Evolutionary conservation across 2,113 vertebrate genomes (phyloP), one percentile per base, ranked within the genome.

Genomic region (Myotis yumanensis): DNA sequence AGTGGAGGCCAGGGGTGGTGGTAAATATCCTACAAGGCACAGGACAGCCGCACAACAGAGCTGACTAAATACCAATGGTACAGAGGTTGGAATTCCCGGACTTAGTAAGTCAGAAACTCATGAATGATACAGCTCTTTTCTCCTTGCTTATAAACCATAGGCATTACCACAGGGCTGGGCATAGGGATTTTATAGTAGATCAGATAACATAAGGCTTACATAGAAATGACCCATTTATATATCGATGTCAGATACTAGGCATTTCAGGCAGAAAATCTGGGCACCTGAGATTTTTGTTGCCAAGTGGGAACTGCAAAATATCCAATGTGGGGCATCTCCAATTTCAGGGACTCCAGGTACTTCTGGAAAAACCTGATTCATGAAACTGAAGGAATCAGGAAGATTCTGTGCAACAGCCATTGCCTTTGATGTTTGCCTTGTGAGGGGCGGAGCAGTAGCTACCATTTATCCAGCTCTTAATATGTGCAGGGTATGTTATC

Each of bases 191-290:
- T 46, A 23, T 0, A 51, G 17, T 17, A 4, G 54, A 46, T 75
- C 54, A 69, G n/a, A 35, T 59, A 46, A 28, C 88, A 79, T 35
- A 23, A 89, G 10, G 12, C 32, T 4, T 82, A 35, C 5, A 1
- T 94, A 82, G 40, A 95, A 75, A 82, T 37, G n/a, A 69, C 28
- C 52, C 48, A 69, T 57, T 28, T 72, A 28, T 25, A 43, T 71
- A 54, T 37, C 5, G 35, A n/a, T 20, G 20, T 75, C 54, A 84
- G 43, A 14, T 28, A 62, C 32, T 6, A 69, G 8, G 3, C 69
- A 28, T 79, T 91, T 83, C 43, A 92, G 18, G 43, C 4, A 77
- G 68, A 71, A 79, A 59, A 72, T 59, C 0, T 77, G 68, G 92
- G 28, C 16, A 17, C 28, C 22, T 89, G 59, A 23, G 7, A 4